A percentile compares a stretch with the other conserved stretches of the same genome.
phyloP scores from a whole-genome alignment of 2,113 vertebrate genomes.

The Myanophis thanlyinensis region DNA sequence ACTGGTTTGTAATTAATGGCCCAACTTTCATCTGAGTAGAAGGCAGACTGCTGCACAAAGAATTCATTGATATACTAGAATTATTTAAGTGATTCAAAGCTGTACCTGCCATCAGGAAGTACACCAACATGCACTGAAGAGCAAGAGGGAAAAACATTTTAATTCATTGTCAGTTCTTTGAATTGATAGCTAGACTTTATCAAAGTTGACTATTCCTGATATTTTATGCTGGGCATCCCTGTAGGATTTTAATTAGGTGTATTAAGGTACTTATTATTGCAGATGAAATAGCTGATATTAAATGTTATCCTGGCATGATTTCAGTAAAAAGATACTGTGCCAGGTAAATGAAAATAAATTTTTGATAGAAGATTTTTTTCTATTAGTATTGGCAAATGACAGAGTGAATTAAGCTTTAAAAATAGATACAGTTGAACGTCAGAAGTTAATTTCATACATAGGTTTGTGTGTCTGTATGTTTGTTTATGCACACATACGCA shows the following conservation, averaged over 20 bases:
- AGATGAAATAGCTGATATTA: slow-evolving; percentile 62
- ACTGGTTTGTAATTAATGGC: neutral
- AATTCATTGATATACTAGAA: neutral
- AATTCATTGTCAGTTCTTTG: slow-evolving; percentile 39
- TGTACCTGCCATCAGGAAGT: neutral
- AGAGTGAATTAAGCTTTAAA: neutral
- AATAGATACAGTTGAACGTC: neutral
- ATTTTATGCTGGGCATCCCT: slow-evolving; percentile 63
- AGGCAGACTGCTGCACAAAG: neutral
- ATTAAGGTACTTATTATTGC: slow-evolving; percentile 68
- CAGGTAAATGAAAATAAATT: slow-evolving; percentile 52
- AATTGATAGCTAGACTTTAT: slow-evolving; percentile 63
- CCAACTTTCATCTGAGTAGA: neutral
- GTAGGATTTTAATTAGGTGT: slow-evolving; percentile 70
- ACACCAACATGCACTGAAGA: neutral
- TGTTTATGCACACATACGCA: neutral
- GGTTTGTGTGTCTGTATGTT: no score
- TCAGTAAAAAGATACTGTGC: slow-evolving; percentile 45
- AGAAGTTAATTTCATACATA: neutral
- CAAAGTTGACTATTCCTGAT: slow-evolving; percentile 63
- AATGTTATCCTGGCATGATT: slow-evolving; percentile 57
- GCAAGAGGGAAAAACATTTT: neutral
- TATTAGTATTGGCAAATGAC: neutral
- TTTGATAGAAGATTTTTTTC: neutral
- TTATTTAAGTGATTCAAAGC: neutral